Evolutionary conservation across 2,113 vertebrate species (phyloP).

Genomic region (Labrus mixtus): DNA sequence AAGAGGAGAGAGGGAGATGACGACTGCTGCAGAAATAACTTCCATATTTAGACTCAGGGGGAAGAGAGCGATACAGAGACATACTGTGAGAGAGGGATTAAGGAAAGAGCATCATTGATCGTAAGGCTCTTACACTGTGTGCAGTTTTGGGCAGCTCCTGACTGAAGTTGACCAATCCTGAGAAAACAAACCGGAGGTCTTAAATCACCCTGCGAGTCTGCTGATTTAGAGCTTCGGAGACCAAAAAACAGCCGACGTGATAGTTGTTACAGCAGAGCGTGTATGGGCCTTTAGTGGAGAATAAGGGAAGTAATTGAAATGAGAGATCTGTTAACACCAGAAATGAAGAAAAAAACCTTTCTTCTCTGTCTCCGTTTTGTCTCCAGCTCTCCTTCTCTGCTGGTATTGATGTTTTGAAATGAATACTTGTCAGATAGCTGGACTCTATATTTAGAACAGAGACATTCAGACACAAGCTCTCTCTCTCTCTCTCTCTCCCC

Average conservation of each 20-base stretch:
- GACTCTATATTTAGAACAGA: conserved; percentile 33
- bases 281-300: neutral
- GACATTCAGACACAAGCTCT: neutral
- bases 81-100: conserved; percentile 16
- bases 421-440: conserved; percentile 40
- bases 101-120: conserved; percentile 3
- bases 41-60: conserved; percentile 81
- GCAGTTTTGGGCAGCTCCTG: neutral
- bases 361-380: neutral
- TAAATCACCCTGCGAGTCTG: neutral
- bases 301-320: conserved; percentile 14
- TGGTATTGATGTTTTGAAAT: conserved; percentile 48
- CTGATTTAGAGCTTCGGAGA: neutral
- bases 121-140: neutral
- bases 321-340: neutral
- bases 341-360: neutral
- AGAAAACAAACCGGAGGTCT: neutral
- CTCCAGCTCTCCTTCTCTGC: neutral
- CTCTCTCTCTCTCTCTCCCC: neutral
- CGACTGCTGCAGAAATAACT: conserved; percentile 63
- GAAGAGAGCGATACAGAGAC: conserved; percentile 12
- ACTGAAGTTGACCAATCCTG: too few species aligned
- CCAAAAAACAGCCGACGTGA: neutral
- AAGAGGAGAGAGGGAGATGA: conserved; percentile 34
- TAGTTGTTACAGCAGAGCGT: neutral